Conservation (phyloP, 2,113 vertebrate species). For the Megaceryle maxima region DNA sequence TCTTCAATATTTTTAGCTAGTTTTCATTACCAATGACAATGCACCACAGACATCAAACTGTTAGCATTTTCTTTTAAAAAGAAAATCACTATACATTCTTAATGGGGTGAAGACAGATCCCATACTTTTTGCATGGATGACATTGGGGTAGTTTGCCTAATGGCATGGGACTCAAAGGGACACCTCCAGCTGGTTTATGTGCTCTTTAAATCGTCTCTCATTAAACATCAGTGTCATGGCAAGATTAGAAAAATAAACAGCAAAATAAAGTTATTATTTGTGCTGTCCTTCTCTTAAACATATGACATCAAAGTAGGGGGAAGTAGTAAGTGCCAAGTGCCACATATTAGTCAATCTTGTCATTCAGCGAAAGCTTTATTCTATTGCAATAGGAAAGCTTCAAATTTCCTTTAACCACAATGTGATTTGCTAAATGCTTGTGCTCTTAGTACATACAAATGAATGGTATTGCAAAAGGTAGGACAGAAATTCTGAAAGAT, state of each 20-base stretch:
- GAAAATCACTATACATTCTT: not conserved
- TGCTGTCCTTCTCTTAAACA: not conserved
- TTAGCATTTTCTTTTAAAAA: not conserved
- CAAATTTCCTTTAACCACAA: not conserved
- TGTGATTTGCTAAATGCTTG: not conserved
- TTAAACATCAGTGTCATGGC: not conserved
- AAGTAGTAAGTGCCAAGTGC: conserved; percentile 29
- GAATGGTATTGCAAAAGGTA: conserved; percentile 69
- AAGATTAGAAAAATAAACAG: not conserved
- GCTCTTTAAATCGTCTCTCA: not conserved
- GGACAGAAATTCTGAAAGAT: conserved; percentile 60
- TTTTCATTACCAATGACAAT: not conserved
- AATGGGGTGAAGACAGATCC: not conserved
- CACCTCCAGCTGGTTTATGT: not conserved
- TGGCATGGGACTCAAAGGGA: not conserved
- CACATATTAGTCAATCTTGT: conserved; percentile 46
- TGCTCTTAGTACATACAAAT: conserved; percentile 26
- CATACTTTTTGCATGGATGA: not conserved
- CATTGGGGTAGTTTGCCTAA: not conserved
- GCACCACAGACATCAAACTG: not conserved
- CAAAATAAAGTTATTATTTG: not conserved
- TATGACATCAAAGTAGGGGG: conserved; percentile 48
- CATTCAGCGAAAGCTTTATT: conserved; percentile 14
- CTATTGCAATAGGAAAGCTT: conserved; percentile 11
- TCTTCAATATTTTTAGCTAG: not conserved